Base-by-base conservation (phyloP, 2,797 vertebrate species). In the Esox lucius region DNA sequence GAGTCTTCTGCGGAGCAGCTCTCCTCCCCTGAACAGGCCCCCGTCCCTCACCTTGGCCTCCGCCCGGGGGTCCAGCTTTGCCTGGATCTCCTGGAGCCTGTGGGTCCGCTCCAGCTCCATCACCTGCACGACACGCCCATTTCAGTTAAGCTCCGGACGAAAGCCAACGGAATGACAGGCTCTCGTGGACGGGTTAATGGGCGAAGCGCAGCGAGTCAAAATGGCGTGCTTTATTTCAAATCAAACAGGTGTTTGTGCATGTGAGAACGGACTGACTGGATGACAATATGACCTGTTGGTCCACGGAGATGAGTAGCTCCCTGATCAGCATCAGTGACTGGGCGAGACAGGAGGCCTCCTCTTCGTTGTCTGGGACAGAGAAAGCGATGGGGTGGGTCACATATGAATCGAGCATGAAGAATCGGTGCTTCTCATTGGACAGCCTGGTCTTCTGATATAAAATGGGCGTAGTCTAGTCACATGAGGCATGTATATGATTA, bases 71-170 rank as follows among this genome's bases (percentile, higher is more conserved):
- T 97, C 97, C 86, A 96, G 84, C 0, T 95, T 92, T 61, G 92
- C 88, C 48, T 94, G 95, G 71, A 98, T 91, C 70, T 98, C 96
- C 89, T 96, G 95, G 19, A 98, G 93, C 33, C 96, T 90, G 1
- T 95, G 87, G 0, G 91, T 94, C 1, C 95, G 92, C 86, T 96
- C 96, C 13, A 95, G 89, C 5, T 96, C 92, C 5, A 96, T 92
- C 8, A 98, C 96, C 33, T 92, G 87, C 31, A 68, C 65, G 33
- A 11, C 26, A 53, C 13, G 16, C 9, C 15, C 17, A 56, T 17
- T 8, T 17, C 1, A 42, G 51, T 24, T 61, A 61, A 12, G 56
- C 56, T 24, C 56, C 22, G 11, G 11, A 12, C 12, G 22, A 12
- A 24, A 61, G 56, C 56, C 19, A 61, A 61, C 11, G 56, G 22